Percentiles rank a stretch among this genome's conserved stretches.
Evolutionary conservation across 2,113 vertebrate species (phyloP).

Genomic region (Gopherus flavomarginatus): DNA sequence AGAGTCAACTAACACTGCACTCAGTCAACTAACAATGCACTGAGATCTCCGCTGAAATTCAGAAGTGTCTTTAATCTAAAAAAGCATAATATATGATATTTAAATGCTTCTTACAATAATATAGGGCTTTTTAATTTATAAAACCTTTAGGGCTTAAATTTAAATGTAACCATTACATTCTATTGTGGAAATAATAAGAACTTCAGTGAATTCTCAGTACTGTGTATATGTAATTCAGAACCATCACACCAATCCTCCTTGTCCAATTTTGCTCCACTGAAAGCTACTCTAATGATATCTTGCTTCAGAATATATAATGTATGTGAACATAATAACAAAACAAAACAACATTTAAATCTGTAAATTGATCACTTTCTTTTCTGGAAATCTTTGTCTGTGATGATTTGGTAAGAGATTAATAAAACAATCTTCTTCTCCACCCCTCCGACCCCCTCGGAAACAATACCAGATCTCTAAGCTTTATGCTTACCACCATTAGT

Average conservation of each 20-base stretch:
- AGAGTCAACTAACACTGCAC: slow-evolving; percentile 2
- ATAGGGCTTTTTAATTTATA: neutral
- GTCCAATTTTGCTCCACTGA: neutral
- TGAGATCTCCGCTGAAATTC: slow-evolving; percentile 46
- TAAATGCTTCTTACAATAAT: slow-evolving; percentile 2
- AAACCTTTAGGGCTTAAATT: neutral
- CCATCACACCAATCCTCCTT: neutral
- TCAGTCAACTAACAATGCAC: neutral
- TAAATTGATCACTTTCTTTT: neutral
- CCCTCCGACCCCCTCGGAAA: rapidly evolving
- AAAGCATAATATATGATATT: neutral
- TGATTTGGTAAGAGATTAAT: neutral
- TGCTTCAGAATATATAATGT: neutral
- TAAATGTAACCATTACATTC: neutral
- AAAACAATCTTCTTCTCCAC: neutral
- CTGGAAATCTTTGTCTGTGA: neutral
- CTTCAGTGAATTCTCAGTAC: neutral
- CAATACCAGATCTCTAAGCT: neutral
- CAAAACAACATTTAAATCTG: rapidly evolving
- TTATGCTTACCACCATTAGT: neutral
- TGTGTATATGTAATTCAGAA: neutral
- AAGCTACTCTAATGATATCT: neutral
- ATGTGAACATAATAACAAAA: neutral
- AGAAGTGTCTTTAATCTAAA: slow-evolving; percentile 19
- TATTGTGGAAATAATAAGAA: neutral